These are phyloP conservation scores for Julus scanicus DNA, from an alignment of 2,888 invertebrate genomes.

Conservation along the genomic window DNA sequence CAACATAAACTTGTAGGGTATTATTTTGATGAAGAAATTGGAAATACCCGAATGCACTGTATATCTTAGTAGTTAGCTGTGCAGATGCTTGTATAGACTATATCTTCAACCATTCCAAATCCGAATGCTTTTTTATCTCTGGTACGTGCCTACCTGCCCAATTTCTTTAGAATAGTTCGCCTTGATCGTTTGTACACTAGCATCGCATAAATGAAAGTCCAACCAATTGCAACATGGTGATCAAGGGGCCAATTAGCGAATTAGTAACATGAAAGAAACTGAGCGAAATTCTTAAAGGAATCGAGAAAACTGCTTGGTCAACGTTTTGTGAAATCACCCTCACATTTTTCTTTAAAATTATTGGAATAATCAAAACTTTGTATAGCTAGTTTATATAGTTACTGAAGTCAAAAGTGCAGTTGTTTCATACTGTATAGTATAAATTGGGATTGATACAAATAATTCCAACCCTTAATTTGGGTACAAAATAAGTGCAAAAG, in stretches of 20 bases:
- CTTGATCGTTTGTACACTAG: not conserved
- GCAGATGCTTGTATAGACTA: not conserved
- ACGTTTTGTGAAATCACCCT: not conserved
- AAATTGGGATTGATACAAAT: no score
- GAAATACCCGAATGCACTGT: not conserved
- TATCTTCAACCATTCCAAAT: not conserved
- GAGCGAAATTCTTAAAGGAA: not conserved
- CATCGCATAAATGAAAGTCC: not conserved
- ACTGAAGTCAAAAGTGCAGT: no score
- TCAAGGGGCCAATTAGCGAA: not conserved
- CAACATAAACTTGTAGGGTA: not conserved
- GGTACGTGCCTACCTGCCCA: not conserved
- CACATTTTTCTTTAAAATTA: no score
- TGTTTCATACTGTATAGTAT: no score
- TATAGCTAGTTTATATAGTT: no score
- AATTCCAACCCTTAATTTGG: no score
- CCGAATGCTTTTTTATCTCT: not conserved
- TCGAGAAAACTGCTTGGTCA: not conserved
- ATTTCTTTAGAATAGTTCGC: not conserved
- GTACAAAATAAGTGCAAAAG: no score
- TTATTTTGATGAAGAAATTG: slow-evolving; percentile 23
- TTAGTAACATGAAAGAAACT: not conserved
- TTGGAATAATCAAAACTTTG: no score
- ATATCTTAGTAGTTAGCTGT: not conserved
- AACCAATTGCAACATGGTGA: not conserved